Conservation (phyloP, 2,113 vertebrate species). For the Saimiri boliviensis region DNA sequence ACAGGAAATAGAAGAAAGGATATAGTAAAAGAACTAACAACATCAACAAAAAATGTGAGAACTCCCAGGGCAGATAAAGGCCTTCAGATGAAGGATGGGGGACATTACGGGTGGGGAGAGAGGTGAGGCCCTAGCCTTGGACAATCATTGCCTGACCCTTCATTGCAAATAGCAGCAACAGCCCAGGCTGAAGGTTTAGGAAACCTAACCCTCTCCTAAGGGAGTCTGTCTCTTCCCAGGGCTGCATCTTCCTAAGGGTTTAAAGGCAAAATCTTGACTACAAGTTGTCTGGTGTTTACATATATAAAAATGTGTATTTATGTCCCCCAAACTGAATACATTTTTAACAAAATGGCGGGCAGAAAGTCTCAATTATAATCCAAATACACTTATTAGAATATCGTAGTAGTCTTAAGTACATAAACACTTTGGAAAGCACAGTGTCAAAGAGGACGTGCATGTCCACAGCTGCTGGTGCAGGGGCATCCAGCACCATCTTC, state of each 20-base stretch:
- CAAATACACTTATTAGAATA: neutral
- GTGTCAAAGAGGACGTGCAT: neutral
- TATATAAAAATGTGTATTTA: neutral
- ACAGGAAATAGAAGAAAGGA: neutral
- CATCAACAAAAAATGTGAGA: neutral
- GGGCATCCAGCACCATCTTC: neutral
- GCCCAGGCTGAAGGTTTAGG: neutral
- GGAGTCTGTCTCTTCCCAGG: neutral
- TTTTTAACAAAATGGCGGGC: neutral
- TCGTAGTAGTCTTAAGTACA: neutral
- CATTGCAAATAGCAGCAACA: neutral
- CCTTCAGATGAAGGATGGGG: neutral
- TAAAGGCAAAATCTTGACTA: neutral
- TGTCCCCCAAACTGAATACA: neutral
- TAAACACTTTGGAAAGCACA: neutral
- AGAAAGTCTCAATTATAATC: neutral
- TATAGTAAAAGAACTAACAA: neutral
- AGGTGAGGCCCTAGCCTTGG: no score
- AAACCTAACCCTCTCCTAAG: neutral
- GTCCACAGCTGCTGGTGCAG: neutral
- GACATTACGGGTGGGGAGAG: accelerated
- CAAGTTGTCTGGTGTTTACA: neutral
- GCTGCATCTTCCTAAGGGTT: neutral
- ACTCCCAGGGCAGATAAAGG: neutral
- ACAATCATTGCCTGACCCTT: neutral